Conservation (phyloP, 2,113 vertebrate genomes). For the Penelope pileata region DNA sequence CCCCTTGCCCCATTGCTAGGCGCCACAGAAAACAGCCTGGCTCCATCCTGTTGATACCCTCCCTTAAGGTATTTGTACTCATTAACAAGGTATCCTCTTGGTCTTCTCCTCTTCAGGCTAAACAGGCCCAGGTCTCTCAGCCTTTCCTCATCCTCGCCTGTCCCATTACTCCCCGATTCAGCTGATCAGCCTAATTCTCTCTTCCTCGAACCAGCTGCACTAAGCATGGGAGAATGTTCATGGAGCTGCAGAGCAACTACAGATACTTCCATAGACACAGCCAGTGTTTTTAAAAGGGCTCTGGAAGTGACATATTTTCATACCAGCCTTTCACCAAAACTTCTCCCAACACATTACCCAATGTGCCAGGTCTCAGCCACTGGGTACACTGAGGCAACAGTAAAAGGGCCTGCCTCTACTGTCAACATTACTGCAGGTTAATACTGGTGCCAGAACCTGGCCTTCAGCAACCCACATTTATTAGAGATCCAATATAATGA, state of each 20-base stretch:
- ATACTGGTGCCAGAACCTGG: neutral
- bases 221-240: neutral
- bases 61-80: too few species aligned
- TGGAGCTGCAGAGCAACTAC: neutral
- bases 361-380: fast-evolving
- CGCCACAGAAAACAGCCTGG: too few species aligned
- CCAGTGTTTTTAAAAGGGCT: neutral
- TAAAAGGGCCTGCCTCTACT: neutral
- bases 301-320: neutral
- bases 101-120: too few species aligned
- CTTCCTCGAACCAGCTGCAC: neutral
- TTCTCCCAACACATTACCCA: neutral
- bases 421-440: neutral
- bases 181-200: neutral
- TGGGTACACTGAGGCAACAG: neutral
- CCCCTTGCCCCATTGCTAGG: too few species aligned
- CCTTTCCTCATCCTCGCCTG: neutral
- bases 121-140: too few species aligned
- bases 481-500: neutral
- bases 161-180: neutral
- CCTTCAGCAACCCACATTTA: neutral
- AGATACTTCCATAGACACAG: neutral
- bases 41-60: too few species aligned
- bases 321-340: neutral
- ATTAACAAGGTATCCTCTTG: too few species aligned